phyloP scores from a whole-genome alignment of 2,888 invertebrate species.

The Sinotaia quadrata region DNA sequence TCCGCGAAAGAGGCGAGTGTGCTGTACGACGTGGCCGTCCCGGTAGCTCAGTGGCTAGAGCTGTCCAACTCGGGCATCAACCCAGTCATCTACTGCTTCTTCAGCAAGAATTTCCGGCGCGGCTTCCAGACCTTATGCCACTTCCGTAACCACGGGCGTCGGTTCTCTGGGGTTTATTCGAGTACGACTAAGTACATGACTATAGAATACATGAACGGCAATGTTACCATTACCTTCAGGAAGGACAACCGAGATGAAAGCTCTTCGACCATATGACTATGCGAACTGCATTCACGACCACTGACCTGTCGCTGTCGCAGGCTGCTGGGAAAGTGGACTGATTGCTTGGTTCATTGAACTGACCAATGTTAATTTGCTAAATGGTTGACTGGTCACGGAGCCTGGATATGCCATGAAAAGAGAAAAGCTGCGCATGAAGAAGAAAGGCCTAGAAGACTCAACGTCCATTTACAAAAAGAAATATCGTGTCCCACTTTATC shows the following conservation, averaged over 20 bases:
- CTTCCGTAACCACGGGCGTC: slow-evolving; percentile 4
- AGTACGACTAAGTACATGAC: slow-evolving; percentile 42
- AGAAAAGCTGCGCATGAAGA: too few species aligned
- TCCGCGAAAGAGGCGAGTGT: slow-evolving; percentile 74
- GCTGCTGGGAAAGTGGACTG: too few species aligned
- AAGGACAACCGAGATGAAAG: slow-evolving; percentile 32
- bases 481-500: too few species aligned
- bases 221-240: slow-evolving; percentile 35
- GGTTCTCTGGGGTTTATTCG: slow-evolving; percentile 21
- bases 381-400: too few species aligned
- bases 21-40: slow-evolving; percentile 82
- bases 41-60: slow-evolving; percentile 94
- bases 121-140: slow-evolving; percentile 78
- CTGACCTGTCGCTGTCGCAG: too few species aligned
- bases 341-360: too few species aligned
- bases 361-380: too few species aligned
- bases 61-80: slow-evolving; percentile 96
- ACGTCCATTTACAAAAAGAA: too few species aligned
- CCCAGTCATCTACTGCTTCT: slow-evolving; percentile 93
- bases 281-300: too few species aligned
- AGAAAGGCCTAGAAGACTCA: too few species aligned
- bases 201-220: slow-evolving; percentile 37
- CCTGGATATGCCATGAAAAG: too few species aligned
- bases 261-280: slow-evolving; percentile 26
- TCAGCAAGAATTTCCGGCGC: slow-evolving; percentile 92